Evolutionary conservation across 2,797 vertebrate genomes (phyloP).

Genomic region (Ficedula albicollis): DNA sequence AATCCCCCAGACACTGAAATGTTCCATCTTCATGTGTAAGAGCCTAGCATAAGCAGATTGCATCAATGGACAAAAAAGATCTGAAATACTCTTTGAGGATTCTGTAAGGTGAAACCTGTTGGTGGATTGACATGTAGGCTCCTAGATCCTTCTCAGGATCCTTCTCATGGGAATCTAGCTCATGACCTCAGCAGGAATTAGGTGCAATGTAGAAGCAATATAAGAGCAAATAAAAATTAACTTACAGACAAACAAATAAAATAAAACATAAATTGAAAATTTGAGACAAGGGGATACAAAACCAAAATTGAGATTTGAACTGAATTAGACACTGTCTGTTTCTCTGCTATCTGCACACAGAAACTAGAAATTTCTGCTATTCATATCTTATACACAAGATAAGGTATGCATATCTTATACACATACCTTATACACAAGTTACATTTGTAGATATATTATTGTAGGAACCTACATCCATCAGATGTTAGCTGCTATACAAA

Average conservation of each 20-base stretch:
- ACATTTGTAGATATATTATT: neutral
- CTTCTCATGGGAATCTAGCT: accelerated
- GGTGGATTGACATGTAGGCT: neutral
- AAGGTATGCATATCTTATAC: too few relatives aligned
- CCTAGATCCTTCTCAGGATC: neutral
- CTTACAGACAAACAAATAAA: neutral
- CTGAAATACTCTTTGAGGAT: neutral
- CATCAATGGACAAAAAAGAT: neutral
- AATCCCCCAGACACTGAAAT: neutral
- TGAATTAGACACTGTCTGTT: neutral
- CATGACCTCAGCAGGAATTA: neutral
- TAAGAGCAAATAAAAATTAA: neutral
- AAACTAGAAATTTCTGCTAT: neutral
- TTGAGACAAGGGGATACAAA: neutral
- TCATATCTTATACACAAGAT: neutral
- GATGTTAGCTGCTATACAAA: neutral
- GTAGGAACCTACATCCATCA: neutral
- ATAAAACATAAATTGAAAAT: neutral
- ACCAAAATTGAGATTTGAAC: neutral
- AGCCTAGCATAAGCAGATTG: neutral
- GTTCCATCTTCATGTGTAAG: neutral
- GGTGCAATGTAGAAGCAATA: neutral
- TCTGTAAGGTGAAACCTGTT: neutral
- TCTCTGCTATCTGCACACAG: neutral
- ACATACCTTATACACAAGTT: neutral